Evolutionary conservation across 2,888 invertebrate genomes (phyloP).

Genomic region (Xanthorhoe spadicearia): DNA sequence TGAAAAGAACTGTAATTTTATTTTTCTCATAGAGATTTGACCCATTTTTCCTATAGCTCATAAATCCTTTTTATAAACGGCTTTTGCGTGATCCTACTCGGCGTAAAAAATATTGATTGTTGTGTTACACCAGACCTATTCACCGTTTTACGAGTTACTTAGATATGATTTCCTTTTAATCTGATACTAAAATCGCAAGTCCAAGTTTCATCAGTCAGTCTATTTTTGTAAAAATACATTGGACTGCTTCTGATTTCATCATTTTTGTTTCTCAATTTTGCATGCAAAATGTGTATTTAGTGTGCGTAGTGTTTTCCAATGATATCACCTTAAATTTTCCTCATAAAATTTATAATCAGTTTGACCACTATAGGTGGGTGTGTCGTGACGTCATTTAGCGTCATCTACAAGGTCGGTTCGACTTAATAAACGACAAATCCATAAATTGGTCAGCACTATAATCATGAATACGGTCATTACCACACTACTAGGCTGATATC

Average conservation of each 20-base stretch:
- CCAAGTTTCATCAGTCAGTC: not conserved
- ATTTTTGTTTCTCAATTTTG: too few species aligned
- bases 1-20: not conserved
- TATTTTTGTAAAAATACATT: not conserved
- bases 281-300: too few species aligned
- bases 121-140: too few species aligned
- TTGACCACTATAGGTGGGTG: conserved; percentile 4
- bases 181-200: not conserved
- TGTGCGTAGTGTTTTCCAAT: too few species aligned
- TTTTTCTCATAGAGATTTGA: not conserved
- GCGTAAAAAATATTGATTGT: not conserved
- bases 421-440: not conserved
- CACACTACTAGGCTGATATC: too few species aligned
- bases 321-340: too few species aligned
- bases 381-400: not conserved
- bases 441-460: too few species aligned
- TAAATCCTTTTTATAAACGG: not conserved
- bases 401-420: not conserved
- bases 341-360: too few species aligned
- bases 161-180: not conserved
- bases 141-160: not conserved
- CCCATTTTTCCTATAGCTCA: not conserved
- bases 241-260: too few species aligned
- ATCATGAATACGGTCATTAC: too few species aligned
- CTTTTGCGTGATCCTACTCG: not conserved